phyloP scores from a whole-genome alignment of 2,113 vertebrate species.

The Megatriorchis doriae region DNA sequence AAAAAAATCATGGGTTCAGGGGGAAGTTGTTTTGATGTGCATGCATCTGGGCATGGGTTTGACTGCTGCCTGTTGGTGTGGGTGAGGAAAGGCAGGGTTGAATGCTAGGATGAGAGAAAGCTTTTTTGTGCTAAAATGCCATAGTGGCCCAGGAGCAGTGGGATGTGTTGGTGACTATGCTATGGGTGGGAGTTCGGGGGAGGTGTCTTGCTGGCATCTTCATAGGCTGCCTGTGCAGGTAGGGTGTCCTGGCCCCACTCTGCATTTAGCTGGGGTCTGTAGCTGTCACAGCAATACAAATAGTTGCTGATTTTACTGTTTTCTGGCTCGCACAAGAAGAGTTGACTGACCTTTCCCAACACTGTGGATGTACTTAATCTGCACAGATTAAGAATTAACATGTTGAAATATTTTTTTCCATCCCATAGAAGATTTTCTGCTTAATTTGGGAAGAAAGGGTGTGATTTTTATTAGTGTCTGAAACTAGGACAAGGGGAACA shows the following conservation, averaged over 20 bases:
- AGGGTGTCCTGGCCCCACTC: not conserved
- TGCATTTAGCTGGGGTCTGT: not conserved
- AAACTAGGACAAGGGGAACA: not conserved
- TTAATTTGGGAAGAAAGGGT: not conserved
- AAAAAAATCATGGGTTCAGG: rapidly evolving
- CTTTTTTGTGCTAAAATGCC: not conserved
- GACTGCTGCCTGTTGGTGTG: not conserved
- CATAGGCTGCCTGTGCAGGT: not conserved
- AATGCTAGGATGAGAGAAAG: not conserved
- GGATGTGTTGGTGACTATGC: not conserved
- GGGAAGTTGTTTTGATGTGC: not conserved
- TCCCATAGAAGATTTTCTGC: not conserved
- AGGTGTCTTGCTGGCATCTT: not conserved
- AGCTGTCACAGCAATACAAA: not conserved
- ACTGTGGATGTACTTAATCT: not conserved
- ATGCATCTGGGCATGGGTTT: rapidly evolving
- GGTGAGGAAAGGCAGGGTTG: not conserved
- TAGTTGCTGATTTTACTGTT: not conserved
- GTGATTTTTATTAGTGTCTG: conserved; percentile 6
- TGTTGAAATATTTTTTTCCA: not conserved
- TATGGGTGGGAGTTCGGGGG: rapidly evolving
- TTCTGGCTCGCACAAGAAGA: not conserved
- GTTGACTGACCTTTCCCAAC: not conserved
- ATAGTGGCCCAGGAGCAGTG: not conserved
- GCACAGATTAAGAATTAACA: not conserved